Base-by-base conservation (phyloP, 1,140 invertebrate genomes). In the Hyles vespertilio region DNA sequence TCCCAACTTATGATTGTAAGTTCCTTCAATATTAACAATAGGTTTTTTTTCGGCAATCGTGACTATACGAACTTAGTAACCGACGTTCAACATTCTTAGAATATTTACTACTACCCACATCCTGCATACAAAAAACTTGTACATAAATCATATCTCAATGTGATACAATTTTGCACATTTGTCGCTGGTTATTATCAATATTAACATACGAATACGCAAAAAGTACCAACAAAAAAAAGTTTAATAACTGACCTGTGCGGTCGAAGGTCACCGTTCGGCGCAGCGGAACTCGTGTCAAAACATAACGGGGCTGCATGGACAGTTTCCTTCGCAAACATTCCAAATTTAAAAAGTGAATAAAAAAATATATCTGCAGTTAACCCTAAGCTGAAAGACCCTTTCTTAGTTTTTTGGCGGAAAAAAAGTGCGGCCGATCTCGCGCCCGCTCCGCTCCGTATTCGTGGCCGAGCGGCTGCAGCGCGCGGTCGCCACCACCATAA, bases 361-460 rank as follows among this genome's bases (percentile, higher is more conserved):
- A 47, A 54, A 56, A 34, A 48, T 7, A 55, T 22, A 32, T 51
- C 11, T 51, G 43, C 79, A 74, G 69, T 82, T 82, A 84, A 85
- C 83, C 81, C 83, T 78, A 83, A 77, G 46, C 67, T 69, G 55
- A 74, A 72, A 76, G 77, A 73, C 77, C 79, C 79, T 84, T 81
- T 77, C 75, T 80, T 77, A 66, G 81, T 79, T 87, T 86, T 87
- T 88, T 84, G 80, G 79, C 79, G 66, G 70, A 84, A 85, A 84
- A 82, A 84, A 85, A 74, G 36, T 51, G 61, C 56, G 58, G 58
- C 51, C 55, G 60, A 70, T 72, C 69, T 69, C 69, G 69, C 59
- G 66, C 64, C 63, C 67, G 61, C 47, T 43, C 3, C 62, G 69
- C 55, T 54, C 61, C 64, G 74, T 84, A 88, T 84, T 88, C 81